Percentiles rank a stretch among this genome's conserved stretches.
Conservation (phyloP, 2,797 vertebrate species). For the Cetoscarus ocellatus region DNA sequence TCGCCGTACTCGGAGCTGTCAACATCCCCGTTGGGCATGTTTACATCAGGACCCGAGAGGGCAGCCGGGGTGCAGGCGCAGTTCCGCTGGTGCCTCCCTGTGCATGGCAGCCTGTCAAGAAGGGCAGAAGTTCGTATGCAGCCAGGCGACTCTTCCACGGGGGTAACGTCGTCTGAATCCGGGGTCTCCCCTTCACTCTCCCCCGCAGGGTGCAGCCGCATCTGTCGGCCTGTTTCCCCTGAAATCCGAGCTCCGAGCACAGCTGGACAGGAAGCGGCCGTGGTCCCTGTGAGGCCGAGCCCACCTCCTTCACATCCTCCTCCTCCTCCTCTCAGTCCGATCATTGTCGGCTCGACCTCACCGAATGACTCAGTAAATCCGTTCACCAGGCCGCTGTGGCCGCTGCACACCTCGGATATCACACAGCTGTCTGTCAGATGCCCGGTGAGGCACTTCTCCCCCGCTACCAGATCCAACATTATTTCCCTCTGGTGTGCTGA, state of each 20-base stretch:
- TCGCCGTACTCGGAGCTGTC: conserved; percentile 5
- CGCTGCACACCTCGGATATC: conserved; percentile 37
- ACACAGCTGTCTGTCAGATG: conserved; percentile 43
- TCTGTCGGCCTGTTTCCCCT: conserved; percentile 19
- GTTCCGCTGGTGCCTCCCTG: conserved; percentile 41
- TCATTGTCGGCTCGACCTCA: conserved; percentile 38
- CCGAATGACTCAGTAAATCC: conserved; percentile 73
- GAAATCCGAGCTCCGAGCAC: conserved; percentile 37
- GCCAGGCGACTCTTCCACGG: conserved; percentile 8
- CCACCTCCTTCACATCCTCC: conserved; percentile 20
- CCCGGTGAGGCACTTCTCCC: conserved; percentile 29
- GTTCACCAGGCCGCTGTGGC: conserved; percentile 67
- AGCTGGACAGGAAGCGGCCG: conserved; percentile 55
- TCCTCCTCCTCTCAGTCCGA: conserved; percentile 24
- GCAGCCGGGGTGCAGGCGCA: conserved; percentile 8
- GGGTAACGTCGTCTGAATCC: conserved; percentile 17
- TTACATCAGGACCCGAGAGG: conserved; percentile 14
- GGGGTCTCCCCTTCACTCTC: conserved; percentile 21
- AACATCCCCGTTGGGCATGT: conserved; percentile 68
- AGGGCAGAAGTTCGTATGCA: conserved; percentile 1
- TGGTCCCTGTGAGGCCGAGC: conserved; percentile 16
- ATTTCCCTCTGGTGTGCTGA: conserved; percentile 12
- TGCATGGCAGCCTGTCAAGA: conserved; percentile 6
- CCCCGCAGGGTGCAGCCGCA: conserved; percentile 13
- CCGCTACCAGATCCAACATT: conserved; percentile 55